Percentiles rank a stretch among this genome's conserved stretches.
phyloP scores from a whole-genome alignment of 2,888 invertebrate species.

The Teinopalpus imperialis region DNA sequence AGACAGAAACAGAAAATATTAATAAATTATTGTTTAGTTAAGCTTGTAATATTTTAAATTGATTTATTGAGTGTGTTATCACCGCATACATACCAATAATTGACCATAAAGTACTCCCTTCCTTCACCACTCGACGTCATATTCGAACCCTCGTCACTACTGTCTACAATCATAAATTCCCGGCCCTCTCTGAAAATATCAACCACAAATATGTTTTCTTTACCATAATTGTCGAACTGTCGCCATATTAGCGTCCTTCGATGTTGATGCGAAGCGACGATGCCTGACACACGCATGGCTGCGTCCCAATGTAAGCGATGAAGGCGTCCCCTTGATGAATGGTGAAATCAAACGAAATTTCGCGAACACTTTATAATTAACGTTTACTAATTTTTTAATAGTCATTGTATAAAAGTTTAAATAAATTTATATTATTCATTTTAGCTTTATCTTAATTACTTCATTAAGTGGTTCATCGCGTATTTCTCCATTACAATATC shows the following conservation, averaged over 20 bases:
- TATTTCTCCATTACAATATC: too few relatives aligned
- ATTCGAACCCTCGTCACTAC: constrained; percentile 65
- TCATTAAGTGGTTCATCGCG: too few relatives aligned
- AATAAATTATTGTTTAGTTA: constrained; percentile 5
- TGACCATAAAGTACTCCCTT: constrained; percentile 65
- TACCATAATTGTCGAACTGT: constrained; percentile 27
- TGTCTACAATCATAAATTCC: constrained; percentile 65
- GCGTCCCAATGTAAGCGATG: constrained; percentile 33
- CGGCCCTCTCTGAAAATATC: constrained; percentile 70
- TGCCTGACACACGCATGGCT: background rate
- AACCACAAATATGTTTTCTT: constrained; percentile 45
- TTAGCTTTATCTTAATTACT: too few relatives aligned
- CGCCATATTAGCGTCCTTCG: constrained; percentile 27
- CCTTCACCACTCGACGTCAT: constrained; percentile 57
- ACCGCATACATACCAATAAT: constrained; percentile 70
- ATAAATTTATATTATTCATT: too few relatives aligned
- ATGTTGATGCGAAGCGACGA: constrained; percentile 15
- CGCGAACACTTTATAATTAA: background rate
- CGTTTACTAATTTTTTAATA: too few relatives aligned
- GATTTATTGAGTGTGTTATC: constrained; percentile 3
- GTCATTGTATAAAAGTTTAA: too few relatives aligned
- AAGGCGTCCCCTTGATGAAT: constrained; percentile 30
- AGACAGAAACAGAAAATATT: constrained; percentile 11
- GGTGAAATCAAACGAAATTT: constrained; percentile 4
- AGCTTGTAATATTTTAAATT: background rate